Evolutionary conservation across 2,797 vertebrate species (phyloP), one percentile per base, ranked within the genome.

Genomic region (Coilia nasus): DNA sequence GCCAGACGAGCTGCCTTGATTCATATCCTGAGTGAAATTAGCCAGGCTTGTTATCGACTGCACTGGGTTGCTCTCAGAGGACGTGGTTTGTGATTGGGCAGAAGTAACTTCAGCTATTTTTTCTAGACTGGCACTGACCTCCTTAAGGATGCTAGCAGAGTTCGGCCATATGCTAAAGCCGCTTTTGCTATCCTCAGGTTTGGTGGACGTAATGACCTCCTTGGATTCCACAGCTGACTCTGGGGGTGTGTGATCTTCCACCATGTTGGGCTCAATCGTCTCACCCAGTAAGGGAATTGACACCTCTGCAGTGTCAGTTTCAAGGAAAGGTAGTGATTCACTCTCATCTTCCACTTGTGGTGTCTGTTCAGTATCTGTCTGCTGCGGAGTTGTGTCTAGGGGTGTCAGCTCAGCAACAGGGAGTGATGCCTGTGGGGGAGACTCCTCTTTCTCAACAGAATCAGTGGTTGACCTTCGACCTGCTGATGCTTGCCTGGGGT

Each of bases 111-210:
- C 96, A 31, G 96, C 95, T 67, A 94, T 78, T 87, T 96, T 89
- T 0, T 89, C 60, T 82, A 91, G 92, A 81, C 94, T 89, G 0
- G 90, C 83, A 1, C 91, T 89, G 19, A 96, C 94, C 4, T 90
- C 92, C 88, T 95, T 96, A 89, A 96, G 91, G 91, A 96, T 95
- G 85, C 93, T 95, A 23, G 95, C 95, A 87, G 96, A 95, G 86
- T 96, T 96, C 47, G 96, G 95, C 96, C 96, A 96, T 88, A 96
- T 91, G 86, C 93, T 96, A 91, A 93, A 96, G 90, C 93, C 95
- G 87, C 95, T 90, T 44, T 93, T 75, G 67, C 28, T 17, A 85
- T 90, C 84, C 67, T 93, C 91, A 0, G 87, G 88, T 89, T 96
- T 94, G 0, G 41, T 82, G 82, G 90, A 15, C 7, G 91, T 88